Percentiles rank a stretch among this genome's conserved stretches.
Conservation (phyloP, 2,113 vertebrate species). For the Forbesichthys papilliferus region DNA sequence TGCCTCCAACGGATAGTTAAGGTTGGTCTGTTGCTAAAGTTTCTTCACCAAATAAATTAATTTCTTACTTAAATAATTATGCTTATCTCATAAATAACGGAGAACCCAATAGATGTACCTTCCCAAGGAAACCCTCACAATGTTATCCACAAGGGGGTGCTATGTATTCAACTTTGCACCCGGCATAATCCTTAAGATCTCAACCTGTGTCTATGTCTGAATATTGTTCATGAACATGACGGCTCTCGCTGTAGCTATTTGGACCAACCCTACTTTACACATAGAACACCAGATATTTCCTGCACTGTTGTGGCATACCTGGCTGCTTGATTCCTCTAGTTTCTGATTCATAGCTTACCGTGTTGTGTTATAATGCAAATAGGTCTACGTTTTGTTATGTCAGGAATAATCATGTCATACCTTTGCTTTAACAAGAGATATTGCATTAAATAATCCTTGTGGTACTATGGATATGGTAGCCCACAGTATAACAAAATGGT, state of each 20-base stretch:
- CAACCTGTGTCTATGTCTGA: slow-evolving; percentile 24
- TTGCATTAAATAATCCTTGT: not conserved
- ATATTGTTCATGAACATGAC: slow-evolving; percentile 28
- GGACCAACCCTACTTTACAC: slow-evolving; percentile 78
- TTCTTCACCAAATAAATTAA: not conserved
- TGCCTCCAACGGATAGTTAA: slow-evolving; percentile 66
- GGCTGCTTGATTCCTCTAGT: too few species aligned
- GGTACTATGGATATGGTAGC: not conserved
- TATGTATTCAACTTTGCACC: slow-evolving; percentile 47
- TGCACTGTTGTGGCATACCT: slow-evolving; percentile 9
- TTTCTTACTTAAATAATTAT: not conserved
- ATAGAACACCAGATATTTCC: slow-evolving; percentile 39
- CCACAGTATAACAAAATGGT: slow-evolving; percentile 12
- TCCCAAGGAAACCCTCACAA: not conserved
- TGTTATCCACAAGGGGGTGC: slow-evolving; percentile 64
- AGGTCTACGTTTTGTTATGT: not conserved
- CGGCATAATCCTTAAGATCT: not conserved
- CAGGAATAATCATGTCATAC: not conserved
- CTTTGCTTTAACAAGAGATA: not conserved
- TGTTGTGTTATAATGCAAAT: slow-evolving; percentile 14
- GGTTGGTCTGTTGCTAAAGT: slow-evolving; percentile 49
- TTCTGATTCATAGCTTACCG: slow-evolving; percentile 23
- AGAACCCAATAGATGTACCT: not conserved
- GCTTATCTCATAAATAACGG: not conserved
- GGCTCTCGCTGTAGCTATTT: slow-evolving; percentile 66